Conservation (phyloP, 2,888 invertebrate genomes). For the Drosophila aldrichi region DNA sequence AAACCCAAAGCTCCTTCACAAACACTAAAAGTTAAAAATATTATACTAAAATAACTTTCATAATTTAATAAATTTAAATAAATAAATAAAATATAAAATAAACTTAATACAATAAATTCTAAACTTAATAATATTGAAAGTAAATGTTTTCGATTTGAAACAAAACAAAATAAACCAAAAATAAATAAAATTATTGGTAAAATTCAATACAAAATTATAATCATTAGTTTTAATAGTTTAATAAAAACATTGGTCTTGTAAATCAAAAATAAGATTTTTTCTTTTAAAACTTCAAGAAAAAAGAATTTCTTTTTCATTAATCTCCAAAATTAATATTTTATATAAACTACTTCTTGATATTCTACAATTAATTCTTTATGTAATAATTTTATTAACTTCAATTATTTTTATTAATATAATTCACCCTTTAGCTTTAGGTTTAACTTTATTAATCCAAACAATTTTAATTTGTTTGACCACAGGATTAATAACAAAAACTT, state of each 20-base stretch:
- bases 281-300: slow-evolving; percentile 88
- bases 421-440: not conserved
- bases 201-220: slow-evolving; percentile 85
- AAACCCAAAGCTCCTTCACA: not conserved
- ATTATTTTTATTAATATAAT: slow-evolving; percentile 1
- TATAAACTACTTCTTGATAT: slow-evolving; percentile 58
- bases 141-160: slow-evolving; percentile 83
- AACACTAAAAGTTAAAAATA: slow-evolving; percentile 63
- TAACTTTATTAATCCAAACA: not conserved
- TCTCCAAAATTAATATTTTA: slow-evolving; percentile 90
- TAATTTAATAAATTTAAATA: not conserved
- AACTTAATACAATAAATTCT: not conserved
- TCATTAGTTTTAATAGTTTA: slow-evolving; percentile 89
- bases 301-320: slow-evolving; percentile 87
- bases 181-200: slow-evolving; percentile 86
- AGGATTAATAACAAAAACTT: not conserved
- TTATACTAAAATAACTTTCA: not conserved
- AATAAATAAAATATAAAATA: not conserved
- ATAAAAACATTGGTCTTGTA: slow-evolving; percentile 90
- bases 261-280: slow-evolving; percentile 87
- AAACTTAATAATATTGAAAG: not conserved
- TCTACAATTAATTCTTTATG: not conserved
- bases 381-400: not conserved
- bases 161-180: slow-evolving; percentile 86
- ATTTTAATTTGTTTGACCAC: not conserved